phyloP scores from a whole-genome alignment of 2,797 vertebrate genomes.

The Enteromius anoplus region DNA sequence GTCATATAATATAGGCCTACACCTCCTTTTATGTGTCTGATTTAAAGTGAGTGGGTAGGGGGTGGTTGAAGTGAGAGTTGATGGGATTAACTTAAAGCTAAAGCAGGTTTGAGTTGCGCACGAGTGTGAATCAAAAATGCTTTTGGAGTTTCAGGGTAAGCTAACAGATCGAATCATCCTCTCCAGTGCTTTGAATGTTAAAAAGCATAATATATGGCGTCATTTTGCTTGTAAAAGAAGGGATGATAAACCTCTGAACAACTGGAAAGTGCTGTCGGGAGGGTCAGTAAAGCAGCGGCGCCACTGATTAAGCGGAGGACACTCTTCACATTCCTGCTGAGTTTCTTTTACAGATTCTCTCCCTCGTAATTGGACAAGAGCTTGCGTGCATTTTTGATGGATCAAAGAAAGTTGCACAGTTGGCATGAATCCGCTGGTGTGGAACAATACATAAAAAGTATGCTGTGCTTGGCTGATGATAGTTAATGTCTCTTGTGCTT shows the following conservation, averaged over 20 bases:
- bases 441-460: conserved; percentile 63
- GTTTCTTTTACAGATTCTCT: conserved; percentile 52
- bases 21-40: conserved; percentile 49
- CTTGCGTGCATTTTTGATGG: conserved; percentile 61
- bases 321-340: conserved; percentile 51
- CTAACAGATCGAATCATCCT: conserved; percentile 13
- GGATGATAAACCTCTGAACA: conserved; percentile 26
- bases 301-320: conserved; percentile 41
- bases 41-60: conserved; percentile 45
- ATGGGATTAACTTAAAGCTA: conserved; percentile 58
- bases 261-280: conserved; percentile 18
- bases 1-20: conserved; percentile 57
- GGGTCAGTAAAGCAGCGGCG: conserved; percentile 24
- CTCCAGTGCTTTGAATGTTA: conserved; percentile 17
- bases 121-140: conserved; percentile 31
- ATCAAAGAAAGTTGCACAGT: conserved; percentile 58
- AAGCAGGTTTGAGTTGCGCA: conserved; percentile 37
- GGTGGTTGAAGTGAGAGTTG: conserved; percentile 40
- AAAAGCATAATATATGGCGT: background rate
- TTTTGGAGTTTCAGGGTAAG: conserved; percentile 23
- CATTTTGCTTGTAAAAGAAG: conserved; percentile 4
- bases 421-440: conserved; percentile 58
- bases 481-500: conserved; percentile 60
- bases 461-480: conserved; percentile 53
- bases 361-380: conserved; percentile 57